phyloP scores from a whole-genome alignment of 2,797 vertebrate genomes.

The Sebastes iracundus region DNA sequence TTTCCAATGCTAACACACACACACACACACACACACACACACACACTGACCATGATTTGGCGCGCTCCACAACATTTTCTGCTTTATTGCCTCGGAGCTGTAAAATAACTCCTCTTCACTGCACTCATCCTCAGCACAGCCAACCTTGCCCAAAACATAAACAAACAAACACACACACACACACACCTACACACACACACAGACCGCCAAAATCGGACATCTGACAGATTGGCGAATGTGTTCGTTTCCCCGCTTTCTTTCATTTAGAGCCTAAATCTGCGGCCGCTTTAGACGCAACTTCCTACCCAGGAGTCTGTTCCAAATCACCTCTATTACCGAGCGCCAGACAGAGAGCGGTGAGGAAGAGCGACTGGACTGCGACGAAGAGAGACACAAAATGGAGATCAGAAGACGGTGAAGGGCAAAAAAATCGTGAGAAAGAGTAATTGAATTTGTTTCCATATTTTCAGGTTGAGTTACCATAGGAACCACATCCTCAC shows the following conservation, averaged over 20 bases:
- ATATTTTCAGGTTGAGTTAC: conserved; percentile 66
- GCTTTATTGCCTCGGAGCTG: conserved; percentile 47
- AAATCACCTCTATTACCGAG: conserved; percentile 21
- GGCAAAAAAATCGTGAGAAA: conserved; percentile 26
- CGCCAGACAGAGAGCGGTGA: conserved; percentile 6
- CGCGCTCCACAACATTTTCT: conserved; percentile 25
- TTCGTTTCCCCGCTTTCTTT: conserved; percentile 25
- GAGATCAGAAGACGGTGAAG: conserved; percentile 37
- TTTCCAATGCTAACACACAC: background rate
- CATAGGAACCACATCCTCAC: conserved; percentile 63
- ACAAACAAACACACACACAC: conserved; percentile 62
- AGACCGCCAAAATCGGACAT: conserved; percentile 57
- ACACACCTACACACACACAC: conserved; percentile 40
- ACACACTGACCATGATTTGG: conserved; percentile 22
- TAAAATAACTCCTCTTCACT: conserved; percentile 63
- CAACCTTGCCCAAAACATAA: conserved; percentile 41
- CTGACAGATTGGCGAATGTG: conserved; percentile 47
- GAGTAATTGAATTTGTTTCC: conserved; percentile 62
- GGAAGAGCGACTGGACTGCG: background rate
- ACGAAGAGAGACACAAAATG: conserved; percentile 35
- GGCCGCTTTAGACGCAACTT: conserved; percentile 32
- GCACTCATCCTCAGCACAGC: conserved; percentile 39
- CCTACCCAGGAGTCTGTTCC: conserved; percentile 29
- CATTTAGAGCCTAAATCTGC: conserved; percentile 40
- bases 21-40: background rate